Evolutionary conservation across 2,113 vertebrate species (phyloP).

Genomic region (Phocoena phocoena): DNA sequence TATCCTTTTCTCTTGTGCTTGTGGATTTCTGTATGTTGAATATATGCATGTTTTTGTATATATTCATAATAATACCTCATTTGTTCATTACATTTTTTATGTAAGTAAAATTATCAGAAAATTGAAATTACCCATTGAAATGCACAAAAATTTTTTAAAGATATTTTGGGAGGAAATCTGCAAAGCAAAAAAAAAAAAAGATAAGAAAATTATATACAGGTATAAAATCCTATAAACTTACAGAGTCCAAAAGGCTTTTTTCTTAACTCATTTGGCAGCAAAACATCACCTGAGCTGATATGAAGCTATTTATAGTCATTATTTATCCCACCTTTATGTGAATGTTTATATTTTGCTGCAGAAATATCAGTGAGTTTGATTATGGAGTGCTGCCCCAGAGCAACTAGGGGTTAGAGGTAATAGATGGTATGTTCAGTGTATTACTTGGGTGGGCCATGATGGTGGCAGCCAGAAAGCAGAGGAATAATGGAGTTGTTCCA

Average conservation of each 20-base stretch:
- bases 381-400: neutral
- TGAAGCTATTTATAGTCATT: neutral
- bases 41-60: neutral
- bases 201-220: neutral
- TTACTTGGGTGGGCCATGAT: neutral
- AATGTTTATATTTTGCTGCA: conserved; percentile 20
- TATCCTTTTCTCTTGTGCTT: neutral
- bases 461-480: neutral
- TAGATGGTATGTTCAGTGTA: neutral
- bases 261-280: conserved; percentile 36
- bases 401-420: neutral
- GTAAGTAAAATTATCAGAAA: conserved; percentile 32
- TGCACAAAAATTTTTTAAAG: neutral
- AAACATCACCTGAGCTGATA: conserved; percentile 12
- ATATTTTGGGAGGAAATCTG: neutral
- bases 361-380: neutral
- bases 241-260: neutral
- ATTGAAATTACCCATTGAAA: conserved; percentile 29
- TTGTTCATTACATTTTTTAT: neutral
- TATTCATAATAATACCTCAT: neutral
- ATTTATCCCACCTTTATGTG: neutral
- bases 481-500: neutral
- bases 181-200: neutral
- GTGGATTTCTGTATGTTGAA: neutral
- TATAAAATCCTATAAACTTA: conserved; percentile 4